phyloP scores from a whole-genome alignment of 2,797 vertebrate species.

The Melanotaenia maccullochi region DNA sequence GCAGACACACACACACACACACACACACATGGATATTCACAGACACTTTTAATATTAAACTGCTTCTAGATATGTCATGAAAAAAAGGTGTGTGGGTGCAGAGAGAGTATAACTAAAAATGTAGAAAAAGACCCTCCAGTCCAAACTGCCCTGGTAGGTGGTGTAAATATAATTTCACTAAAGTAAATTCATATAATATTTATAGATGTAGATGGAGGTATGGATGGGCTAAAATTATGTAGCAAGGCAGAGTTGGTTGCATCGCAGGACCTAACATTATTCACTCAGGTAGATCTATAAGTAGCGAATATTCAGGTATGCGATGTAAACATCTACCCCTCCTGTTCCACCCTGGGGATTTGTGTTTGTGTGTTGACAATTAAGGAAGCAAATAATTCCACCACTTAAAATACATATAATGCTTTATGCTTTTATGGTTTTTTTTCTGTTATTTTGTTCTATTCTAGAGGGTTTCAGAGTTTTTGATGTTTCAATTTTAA shows the following conservation, averaged over 20 bases:
- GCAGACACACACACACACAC: slow-evolving; percentile 24
- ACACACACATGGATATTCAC: slow-evolving; percentile 10
- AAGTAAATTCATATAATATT: slow-evolving; percentile 79
- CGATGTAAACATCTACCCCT: slow-evolving; percentile 45
- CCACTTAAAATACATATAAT: no score
- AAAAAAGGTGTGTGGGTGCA: slow-evolving; percentile 7
- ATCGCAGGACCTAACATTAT: slow-evolving; percentile 68
- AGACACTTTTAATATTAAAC: slow-evolving; percentile 72
- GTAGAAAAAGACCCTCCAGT: slow-evolving; percentile 38
- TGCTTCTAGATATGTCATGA: slow-evolving; percentile 56
- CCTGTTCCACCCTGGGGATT: slow-evolving; percentile 28
- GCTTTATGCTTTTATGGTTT: no score
- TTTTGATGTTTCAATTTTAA: no score
- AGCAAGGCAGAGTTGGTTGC: slow-evolving; percentile 33
- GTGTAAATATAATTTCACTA: slow-evolving; percentile 64
- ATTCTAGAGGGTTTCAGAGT: no score
- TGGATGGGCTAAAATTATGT: slow-evolving; percentile 55
- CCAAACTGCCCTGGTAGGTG: slow-evolving; percentile 29
- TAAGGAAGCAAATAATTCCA: no score
- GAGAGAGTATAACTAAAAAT: slow-evolving; percentile 22
- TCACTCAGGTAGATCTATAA: slow-evolving; percentile 74
- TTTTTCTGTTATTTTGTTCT: no score
- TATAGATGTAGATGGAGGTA: slow-evolving; percentile 56
- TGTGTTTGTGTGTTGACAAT: slow-evolving; percentile 53
- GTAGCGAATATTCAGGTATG: slow-evolving; percentile 69